These are phyloP conservation scores for Asbolus verrucosus DNA, from an alignment of 1,140 invertebrate genomes.

Conservation along the genomic window DNA sequence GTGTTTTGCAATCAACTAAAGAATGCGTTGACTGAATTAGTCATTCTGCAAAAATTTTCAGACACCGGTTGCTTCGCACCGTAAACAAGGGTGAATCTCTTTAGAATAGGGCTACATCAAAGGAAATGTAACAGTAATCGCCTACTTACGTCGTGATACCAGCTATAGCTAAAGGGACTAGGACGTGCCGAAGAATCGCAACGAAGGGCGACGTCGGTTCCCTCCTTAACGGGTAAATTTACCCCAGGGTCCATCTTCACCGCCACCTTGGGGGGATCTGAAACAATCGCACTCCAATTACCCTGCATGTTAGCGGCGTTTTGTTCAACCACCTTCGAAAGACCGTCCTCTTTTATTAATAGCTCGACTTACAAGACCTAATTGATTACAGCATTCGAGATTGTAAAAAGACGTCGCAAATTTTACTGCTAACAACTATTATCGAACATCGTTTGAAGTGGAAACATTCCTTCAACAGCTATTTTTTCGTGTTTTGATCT, in stretches of 20 bases:
- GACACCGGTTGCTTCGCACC: background rate
- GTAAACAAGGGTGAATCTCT: slow-evolving; percentile 23
- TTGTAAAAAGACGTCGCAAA: too few species aligned
- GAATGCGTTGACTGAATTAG: too few species aligned
- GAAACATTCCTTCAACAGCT: too few species aligned
- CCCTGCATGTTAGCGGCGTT: slow-evolving; percentile 4
- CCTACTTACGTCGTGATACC: slow-evolving; percentile 72
- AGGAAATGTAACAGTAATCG: slow-evolving; percentile 38
- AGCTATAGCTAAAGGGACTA: slow-evolving; percentile 67
- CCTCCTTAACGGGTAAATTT: slow-evolving; percentile 65
- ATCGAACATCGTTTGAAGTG: too few species aligned
- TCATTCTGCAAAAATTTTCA: too few species aligned
- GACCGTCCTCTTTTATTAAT: background rate
- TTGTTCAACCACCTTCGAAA: background rate
- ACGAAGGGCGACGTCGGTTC: slow-evolving; percentile 70
- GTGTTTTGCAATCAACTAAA: too few species aligned
- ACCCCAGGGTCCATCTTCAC: slow-evolving; percentile 62
- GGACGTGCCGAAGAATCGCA: slow-evolving; percentile 72
- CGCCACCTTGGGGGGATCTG: slow-evolving; percentile 63
- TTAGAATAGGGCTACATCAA: slow-evolving; percentile 20
- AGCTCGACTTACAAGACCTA: too few species aligned
- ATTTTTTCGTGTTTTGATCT: too few species aligned
- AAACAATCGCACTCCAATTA: slow-evolving; percentile 51
- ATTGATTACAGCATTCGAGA: background rate
- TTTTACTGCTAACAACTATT: too few species aligned